Percentiles rank a stretch among this genome's conserved stretches.
Conservation (phyloP, 2,888 invertebrate genomes). For the Colostygia pectinataria region DNA sequence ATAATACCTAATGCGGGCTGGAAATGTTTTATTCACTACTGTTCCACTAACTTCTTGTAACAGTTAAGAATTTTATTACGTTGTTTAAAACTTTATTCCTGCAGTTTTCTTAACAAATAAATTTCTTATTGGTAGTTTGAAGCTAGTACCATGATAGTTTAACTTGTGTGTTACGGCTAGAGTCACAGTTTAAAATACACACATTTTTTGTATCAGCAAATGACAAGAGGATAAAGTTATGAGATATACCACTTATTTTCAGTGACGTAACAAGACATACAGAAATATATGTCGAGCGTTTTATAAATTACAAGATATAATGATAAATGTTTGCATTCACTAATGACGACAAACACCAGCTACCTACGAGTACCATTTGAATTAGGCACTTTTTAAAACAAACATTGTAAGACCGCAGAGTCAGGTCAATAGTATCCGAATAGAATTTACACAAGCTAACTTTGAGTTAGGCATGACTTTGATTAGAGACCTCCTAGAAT, state of each 20-base stretch:
- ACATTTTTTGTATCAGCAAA: too few relatives aligned
- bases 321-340: too few relatives aligned
- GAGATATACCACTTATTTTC: too few relatives aligned
- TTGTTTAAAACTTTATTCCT: constrained; percentile 32
- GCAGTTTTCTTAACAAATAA: constrained; percentile 34
- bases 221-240: too few relatives aligned
- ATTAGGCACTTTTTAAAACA: not conserved
- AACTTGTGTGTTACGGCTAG: constrained; percentile 16
- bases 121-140: constrained; percentile 26
- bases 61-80: constrained; percentile 38
- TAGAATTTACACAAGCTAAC: constrained; percentile 30
- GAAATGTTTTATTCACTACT: constrained; percentile 35
- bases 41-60: constrained; percentile 32
- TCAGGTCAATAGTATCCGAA: constrained; percentile 14
- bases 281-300: too few relatives aligned
- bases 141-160: constrained; percentile 20
- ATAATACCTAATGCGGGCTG: constrained; percentile 15
- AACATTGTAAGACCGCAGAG: constrained; percentile 9
- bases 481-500: constrained; percentile 36
- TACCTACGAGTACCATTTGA: too few relatives aligned
- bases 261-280: too few relatives aligned
- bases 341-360: too few relatives aligned
- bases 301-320: too few relatives aligned
- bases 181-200: constrained; percentile 4
- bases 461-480: constrained; percentile 33